phyloP scores from a whole-genome alignment of 1,140 invertebrate species.

The Scaptomyza pallida region DNA sequence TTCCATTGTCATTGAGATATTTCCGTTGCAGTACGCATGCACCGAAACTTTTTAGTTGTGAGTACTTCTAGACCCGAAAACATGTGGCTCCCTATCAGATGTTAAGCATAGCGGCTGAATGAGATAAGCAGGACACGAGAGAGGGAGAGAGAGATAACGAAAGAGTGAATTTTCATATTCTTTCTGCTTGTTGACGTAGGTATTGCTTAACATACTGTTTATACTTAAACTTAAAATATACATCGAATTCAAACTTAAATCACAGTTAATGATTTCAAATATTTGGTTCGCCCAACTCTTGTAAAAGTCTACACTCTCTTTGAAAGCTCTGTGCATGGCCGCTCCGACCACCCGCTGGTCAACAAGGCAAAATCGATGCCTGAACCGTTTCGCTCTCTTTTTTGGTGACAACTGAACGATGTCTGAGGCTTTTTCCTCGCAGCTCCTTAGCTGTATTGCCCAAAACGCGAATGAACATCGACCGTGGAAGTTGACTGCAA shows the following conservation, averaged over 20 bases:
- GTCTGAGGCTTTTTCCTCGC: slow-evolving; percentile 63
- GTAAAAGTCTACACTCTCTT: slow-evolving; percentile 45
- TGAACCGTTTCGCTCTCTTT: slow-evolving; percentile 67
- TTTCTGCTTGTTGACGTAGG: neutral
- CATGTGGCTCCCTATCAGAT: slow-evolving; percentile 67
- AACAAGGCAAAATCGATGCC: slow-evolving; percentile 65
- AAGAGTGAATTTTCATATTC: slow-evolving; percentile 7
- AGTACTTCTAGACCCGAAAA: slow-evolving; percentile 18
- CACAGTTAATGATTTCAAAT: neutral
- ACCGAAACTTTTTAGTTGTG: slow-evolving; percentile 35
- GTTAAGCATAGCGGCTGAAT: slow-evolving; percentile 38
- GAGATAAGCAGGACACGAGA: neutral
- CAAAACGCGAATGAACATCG: slow-evolving; percentile 84
- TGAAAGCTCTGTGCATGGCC: slow-evolving; percentile 50
- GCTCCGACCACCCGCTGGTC: slow-evolving; percentile 37
- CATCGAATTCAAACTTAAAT: neutral
- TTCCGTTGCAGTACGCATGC: slow-evolving; percentile 64
- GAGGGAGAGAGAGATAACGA: neutral
- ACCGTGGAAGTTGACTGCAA: slow-evolving; percentile 83
- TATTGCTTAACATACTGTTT: neutral
- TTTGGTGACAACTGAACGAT: slow-evolving; percentile 15
- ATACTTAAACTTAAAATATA: no score
- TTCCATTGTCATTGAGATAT: slow-evolving; percentile 64
- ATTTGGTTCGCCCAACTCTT: slow-evolving; percentile 1
- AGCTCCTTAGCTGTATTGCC: slow-evolving; percentile 64